Evolutionary conservation across 2,113 vertebrate species (phyloP).

Genomic region (Hypanus sabinus): DNA sequence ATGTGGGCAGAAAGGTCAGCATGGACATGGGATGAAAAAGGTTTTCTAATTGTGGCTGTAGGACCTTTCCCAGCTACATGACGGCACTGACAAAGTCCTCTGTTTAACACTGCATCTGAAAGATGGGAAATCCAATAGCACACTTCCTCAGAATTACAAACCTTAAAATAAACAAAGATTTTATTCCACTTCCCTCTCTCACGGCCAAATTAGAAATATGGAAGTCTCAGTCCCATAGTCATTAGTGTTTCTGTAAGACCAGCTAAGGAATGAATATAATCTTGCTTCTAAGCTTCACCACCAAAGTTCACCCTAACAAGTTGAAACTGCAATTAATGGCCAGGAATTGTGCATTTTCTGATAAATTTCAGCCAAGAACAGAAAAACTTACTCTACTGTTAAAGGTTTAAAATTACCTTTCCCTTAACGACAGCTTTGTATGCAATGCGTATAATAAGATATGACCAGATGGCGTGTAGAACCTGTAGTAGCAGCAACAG

Average conservation of each 20-base stretch:
- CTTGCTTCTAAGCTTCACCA: not conserved
- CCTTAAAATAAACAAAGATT: no score
- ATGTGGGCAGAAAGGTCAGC: no score
- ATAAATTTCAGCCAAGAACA: not conserved
- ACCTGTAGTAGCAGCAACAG: constrained; percentile 77
- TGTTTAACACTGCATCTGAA: no score
- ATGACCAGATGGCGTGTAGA: constrained; percentile 88
- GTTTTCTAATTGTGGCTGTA: no score
- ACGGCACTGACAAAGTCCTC: no score
- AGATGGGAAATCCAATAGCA: no score
- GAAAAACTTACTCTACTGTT: not conserved
- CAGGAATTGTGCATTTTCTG: not conserved
- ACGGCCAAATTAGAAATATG: no score
- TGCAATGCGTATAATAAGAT: constrained; percentile 82
- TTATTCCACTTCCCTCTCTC: no score
- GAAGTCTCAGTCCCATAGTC: not conserved
- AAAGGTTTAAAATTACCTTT: constrained; percentile 64
- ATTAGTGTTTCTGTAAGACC: not conserved
- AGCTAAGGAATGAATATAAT: not conserved
- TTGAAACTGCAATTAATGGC: not conserved
- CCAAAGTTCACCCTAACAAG: not conserved
- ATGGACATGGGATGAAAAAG: no score
- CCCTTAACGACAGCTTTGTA: constrained; percentile 76
- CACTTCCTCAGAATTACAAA: no score
- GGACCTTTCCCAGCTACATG: no score